phyloP scores from a whole-genome alignment of 2,797 vertebrate species.

The Oryzias sinensis region DNA sequence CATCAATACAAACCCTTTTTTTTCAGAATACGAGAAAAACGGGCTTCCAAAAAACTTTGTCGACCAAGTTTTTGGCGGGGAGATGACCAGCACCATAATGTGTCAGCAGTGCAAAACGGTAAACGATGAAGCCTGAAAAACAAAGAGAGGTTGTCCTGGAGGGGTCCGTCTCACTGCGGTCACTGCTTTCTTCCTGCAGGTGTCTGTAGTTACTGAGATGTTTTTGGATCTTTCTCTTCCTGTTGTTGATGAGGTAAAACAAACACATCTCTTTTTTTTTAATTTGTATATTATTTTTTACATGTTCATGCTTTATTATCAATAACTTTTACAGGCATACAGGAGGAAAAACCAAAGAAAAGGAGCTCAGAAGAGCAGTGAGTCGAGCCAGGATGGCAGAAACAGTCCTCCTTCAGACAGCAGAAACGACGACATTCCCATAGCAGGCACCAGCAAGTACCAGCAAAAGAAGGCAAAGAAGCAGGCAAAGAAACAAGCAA shows the following conservation, averaged over 20 bases:
- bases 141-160: not conserved
- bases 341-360: slow-evolving; percentile 83
- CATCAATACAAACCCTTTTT: not conserved
- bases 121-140: slow-evolving; percentile 31
- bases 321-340: slow-evolving; percentile 60
- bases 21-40: slow-evolving; percentile 89
- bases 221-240: slow-evolving; percentile 98
- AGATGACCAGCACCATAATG: slow-evolving; percentile 94
- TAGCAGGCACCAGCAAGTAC: slow-evolving; percentile 86
- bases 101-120: slow-evolving; percentile 94
- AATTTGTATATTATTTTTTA: not conserved
- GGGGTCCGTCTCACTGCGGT: slow-evolving; percentile 1
- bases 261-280: slow-evolving; percentile 28
- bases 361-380: slow-evolving; percentile 49
- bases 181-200: slow-evolving; percentile 67
- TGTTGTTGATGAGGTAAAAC: slow-evolving; percentile 90
- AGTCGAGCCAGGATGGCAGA: slow-evolving; percentile 67
- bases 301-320: not conserved
- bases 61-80: slow-evolving; percentile 93
- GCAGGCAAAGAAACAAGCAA: slow-evolving; percentile 93
- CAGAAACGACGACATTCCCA: slow-evolving; percentile 71
- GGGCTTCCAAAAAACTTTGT: slow-evolving; percentile 85
- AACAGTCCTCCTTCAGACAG: slow-evolving; percentile 72
- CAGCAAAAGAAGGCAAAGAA: slow-evolving; percentile 96
- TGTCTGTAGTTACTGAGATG: slow-evolving; percentile 91